phyloP scores from a whole-genome alignment of 1,140 invertebrate genomes.

The Caenorhabditis latens region DNA sequence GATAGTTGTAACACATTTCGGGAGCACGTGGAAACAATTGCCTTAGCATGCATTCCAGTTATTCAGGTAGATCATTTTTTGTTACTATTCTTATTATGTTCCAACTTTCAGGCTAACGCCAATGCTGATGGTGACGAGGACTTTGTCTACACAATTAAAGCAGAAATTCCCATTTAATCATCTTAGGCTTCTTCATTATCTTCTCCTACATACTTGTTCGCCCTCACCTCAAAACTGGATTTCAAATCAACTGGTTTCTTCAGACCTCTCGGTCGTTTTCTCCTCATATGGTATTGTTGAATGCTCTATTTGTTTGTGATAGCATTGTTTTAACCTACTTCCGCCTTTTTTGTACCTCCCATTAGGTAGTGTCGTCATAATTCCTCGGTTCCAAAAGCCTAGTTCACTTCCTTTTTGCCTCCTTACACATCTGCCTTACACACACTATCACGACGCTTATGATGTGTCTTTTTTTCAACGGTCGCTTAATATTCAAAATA shows the following conservation, averaged over 20 bases:
- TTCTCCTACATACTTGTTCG: background rate
- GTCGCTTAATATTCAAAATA: constrained; percentile 50
- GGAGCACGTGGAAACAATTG: constrained; percentile 75
- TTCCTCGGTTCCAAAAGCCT: background rate
- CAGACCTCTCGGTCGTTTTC: background rate
- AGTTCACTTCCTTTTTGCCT: constrained; percentile 19
- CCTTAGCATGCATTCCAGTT: constrained; percentile 75
- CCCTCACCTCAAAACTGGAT: constrained; percentile 45
- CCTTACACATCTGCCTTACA: background rate
- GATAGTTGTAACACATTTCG: constrained; percentile 73
- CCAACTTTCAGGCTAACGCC: constrained; percentile 76
- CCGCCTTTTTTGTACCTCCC: background rate
- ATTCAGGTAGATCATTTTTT: constrained; percentile 72
- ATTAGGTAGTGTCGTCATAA: background rate
- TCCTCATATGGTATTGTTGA: constrained; percentile 23
- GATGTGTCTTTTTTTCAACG: constrained; percentile 25
- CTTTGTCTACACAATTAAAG: constrained; percentile 73
- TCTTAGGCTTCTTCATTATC: background rate
- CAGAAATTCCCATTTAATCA: constrained; percentile 69
- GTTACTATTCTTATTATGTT: background rate
- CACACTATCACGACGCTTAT: constrained; percentile 14
- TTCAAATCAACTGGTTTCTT: background rate
- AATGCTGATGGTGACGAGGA: constrained; percentile 75
- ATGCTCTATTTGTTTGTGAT: constrained; percentile 37
- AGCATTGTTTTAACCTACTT: background rate